Percentiles rank a stretch among this genome's conserved stretches.
phyloP scores from a whole-genome alignment of 2,113 vertebrate genomes.

The Bambusicola thoracicus region DNA sequence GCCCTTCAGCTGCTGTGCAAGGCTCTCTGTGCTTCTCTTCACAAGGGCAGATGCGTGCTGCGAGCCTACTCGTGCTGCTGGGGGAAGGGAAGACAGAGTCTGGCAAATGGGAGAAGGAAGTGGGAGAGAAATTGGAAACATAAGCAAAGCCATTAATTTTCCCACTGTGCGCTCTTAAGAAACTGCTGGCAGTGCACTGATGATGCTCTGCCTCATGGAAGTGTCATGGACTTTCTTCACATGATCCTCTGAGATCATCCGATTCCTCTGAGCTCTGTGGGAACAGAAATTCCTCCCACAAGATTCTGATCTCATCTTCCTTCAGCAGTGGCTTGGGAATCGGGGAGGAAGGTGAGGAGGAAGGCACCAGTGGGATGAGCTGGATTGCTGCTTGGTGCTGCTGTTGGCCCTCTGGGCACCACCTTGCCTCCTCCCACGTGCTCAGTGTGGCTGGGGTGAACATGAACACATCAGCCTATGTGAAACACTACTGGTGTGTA shows the following conservation, averaged over 20 bases:
- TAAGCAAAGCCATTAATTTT: slow-evolving; percentile 58
- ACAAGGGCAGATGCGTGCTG: slow-evolving; percentile 8
- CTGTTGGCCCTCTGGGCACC: neutral
- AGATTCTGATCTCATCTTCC: slow-evolving; percentile 57
- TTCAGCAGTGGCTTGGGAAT: slow-evolving; percentile 22
- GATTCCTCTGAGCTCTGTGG: slow-evolving; percentile 72
- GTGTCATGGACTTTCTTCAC: slow-evolving; percentile 71
- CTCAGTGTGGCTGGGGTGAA: neutral
- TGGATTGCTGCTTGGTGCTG: neutral
- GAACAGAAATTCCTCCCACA: slow-evolving; percentile 57
- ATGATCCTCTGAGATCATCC: slow-evolving; percentile 75
- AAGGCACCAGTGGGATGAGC: neutral
- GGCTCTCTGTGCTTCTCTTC: neutral
- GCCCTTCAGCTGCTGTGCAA: neutral
- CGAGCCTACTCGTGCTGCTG: neutral
- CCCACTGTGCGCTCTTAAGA: slow-evolving; percentile 66
- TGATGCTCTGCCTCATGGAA: slow-evolving; percentile 62
- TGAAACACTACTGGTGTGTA: neutral
- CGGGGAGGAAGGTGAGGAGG: slow-evolving; percentile 11
- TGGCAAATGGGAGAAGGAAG: slow-evolving; percentile 69
- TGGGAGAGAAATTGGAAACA: slow-evolving; percentile 73
- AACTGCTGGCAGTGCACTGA: slow-evolving; percentile 52
- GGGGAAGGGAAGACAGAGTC: slow-evolving; percentile 17
- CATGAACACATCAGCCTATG: accelerated
- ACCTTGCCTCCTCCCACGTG: neutral